Evolutionary conservation across 2,888 invertebrate species (phyloP).

Genomic region (Dioctria linearis): DNA sequence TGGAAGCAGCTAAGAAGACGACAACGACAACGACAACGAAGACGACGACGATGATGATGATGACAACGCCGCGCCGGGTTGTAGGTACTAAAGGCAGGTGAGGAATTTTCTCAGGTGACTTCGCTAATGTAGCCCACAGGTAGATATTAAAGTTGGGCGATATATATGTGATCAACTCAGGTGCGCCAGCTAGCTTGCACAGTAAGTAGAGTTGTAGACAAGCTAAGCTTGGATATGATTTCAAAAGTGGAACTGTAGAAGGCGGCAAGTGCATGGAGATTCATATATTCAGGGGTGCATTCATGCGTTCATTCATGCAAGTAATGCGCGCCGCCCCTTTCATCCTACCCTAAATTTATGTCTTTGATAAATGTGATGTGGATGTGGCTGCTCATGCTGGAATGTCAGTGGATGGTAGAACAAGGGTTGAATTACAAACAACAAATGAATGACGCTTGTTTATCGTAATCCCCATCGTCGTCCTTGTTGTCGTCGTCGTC

Average conservation of each 20-base stretch:
- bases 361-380: background rate
- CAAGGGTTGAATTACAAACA: constrained; percentile 45
- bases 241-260: background rate
- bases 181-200: background rate
- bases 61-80: background rate
- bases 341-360: background rate
- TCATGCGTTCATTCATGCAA: constrained; percentile 42
- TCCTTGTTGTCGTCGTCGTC: no score
- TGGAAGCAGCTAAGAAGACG: background rate
- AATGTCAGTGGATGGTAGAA: constrained; percentile 8
- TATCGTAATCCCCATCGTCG: constrained; percentile 16
- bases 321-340: constrained; percentile 9
- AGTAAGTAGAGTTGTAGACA: background rate
- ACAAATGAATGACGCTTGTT: constrained; percentile 40
- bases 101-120: constrained; percentile 33
- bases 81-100: constrained; percentile 20
- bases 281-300: constrained; percentile 11
- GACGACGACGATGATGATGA: no score
- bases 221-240: background rate
- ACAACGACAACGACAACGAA: no score
- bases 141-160: background rate
- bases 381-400: background rate
- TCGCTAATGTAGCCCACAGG: constrained; percentile 4
- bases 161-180: background rate
- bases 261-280: background rate